A percentile compares a stretch with the other conserved stretches of the same genome.
phyloP scores from a whole-genome alignment of 2,888 invertebrate genomes.

The Mythimna loreyi region DNA sequence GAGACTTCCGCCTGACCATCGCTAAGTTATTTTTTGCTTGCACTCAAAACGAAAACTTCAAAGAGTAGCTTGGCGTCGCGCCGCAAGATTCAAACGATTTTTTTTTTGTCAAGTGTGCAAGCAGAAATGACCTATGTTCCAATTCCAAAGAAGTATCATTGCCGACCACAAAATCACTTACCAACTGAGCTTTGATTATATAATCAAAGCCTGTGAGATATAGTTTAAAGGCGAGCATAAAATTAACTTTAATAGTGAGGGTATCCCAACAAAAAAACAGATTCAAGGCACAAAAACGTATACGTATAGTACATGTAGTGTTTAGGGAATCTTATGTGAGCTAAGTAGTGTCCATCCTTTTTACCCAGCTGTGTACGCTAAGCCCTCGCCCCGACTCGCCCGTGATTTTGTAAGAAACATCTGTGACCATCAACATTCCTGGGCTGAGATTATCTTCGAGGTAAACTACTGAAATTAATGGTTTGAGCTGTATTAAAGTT shows the following conservation, averaged over 20 bases:
- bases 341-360: slow-evolving; percentile 21
- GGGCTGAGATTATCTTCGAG: slow-evolving; percentile 22
- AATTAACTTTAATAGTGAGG: neutral
- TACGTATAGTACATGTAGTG: slow-evolving; percentile 8
- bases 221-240: no score
- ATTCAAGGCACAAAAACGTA: slow-evolving; percentile 8
- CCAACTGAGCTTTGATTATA: no score
- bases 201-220: no score
- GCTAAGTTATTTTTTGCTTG: no score
- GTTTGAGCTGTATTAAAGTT: neutral
- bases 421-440: slow-evolving; percentile 27
- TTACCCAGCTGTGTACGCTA: slow-evolving; percentile 43
- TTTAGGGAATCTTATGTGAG: slow-evolving; percentile 17
- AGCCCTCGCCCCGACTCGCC: slow-evolving; percentile 13
- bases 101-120: no score
- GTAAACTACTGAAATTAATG: slow-evolving; percentile 10
- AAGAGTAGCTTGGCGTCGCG: no score
- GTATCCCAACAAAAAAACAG: neutral
- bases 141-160: no score
- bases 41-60: no score
- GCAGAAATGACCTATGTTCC: no score
- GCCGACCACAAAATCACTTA: no score
- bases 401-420: slow-evolving; percentile 37
- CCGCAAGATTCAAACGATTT: no score
- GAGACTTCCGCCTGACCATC: no score